These are phyloP conservation scores for Amphipyra tragopoginis DNA, from an alignment of 2,888 invertebrate genomes.

Conservation along the genomic window DNA sequence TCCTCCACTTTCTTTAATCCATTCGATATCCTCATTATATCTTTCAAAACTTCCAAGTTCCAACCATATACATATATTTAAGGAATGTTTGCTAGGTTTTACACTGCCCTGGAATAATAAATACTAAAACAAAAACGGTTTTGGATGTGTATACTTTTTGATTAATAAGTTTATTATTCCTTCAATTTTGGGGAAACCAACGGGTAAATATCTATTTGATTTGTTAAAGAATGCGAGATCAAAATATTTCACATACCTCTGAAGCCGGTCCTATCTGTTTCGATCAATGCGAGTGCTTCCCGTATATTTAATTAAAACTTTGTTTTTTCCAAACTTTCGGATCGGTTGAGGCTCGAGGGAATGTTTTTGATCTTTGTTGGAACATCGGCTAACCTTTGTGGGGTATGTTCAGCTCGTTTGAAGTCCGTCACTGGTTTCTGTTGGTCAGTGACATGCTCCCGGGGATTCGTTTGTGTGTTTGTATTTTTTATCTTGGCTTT, in stretches of 20 bases:
- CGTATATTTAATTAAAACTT: slow-evolving; percentile 73
- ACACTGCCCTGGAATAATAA: no score
- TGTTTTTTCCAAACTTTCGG: slow-evolving; percentile 55
- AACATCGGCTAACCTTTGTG: slow-evolving; percentile 17
- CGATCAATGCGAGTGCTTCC: slow-evolving; percentile 46
- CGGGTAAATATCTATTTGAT: background rate
- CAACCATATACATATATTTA: no score
- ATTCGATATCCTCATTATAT: no score
- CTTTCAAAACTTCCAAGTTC: no score
- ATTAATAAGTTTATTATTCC: no score
- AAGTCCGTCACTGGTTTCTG: slow-evolving; percentile 9
- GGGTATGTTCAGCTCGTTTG: slow-evolving; percentile 17
- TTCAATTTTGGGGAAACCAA: background rate
- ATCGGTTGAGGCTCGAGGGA: slow-evolving; percentile 30
- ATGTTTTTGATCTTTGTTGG: slow-evolving; percentile 53
- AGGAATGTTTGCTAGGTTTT: no score
- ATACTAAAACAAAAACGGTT: no score
- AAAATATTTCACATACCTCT: slow-evolving; percentile 51
- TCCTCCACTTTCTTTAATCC: no score
- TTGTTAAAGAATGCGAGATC: slow-evolving; percentile 36
- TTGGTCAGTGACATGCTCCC: slow-evolving; percentile 12
- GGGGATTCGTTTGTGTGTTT: slow-evolving; percentile 6
- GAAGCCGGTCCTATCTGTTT: slow-evolving; percentile 28
- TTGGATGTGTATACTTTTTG: no score
- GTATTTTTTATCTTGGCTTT: slow-evolving; percentile 6